Evolutionary conservation across 2,797 vertebrate genomes (phyloP), one percentile per base, ranked within the genome.

Genomic region (Hybognathus amarus): DNA sequence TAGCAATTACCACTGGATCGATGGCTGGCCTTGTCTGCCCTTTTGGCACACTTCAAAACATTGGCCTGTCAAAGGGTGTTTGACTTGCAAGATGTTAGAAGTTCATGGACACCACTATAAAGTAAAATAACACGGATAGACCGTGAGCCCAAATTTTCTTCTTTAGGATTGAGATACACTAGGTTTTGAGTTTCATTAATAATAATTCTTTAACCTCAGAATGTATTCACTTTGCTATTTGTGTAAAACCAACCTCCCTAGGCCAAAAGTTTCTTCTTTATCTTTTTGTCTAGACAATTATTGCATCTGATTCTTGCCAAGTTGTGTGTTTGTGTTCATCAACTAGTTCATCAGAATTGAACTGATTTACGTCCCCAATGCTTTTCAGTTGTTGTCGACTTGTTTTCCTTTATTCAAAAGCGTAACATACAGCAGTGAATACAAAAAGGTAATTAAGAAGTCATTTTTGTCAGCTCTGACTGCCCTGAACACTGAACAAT

Each of bases 1-100:
- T 80, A 91, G 88, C 83, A 86, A 90, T 88, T 89, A 91, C 84
- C 86, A 80, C 87, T 89, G 64, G 83, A 90, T 88, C 83, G 12
- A 88, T 82, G 67, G 81, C 76, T 88, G 84, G 89, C 81, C 83
- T 80, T 61, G 75, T 82, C 79, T 20, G 63, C 82, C 83, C 88
- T 87, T 87, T 85, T 33, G n/a, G 13, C 11, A 76, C 45, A 82
- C 81, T 88, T 89, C 78, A 89, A 76, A 85, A 59, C 79, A 68
- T 83, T 54, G 59, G 63, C 66, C 12, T 71, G 66, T 71, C 80
- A 56, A 71, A 56, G 36, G 78, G 47, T 71, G 66, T 71, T 84
- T 76, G 69, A 84, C 68, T 74, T 56, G 77, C 61, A 63, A 36
- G 33, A 80, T 78, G 75, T 78, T 71, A 50, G 45, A 67, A 80